Conservation (phyloP, 2,113 vertebrate genomes). For the Stictonetta naevosa region DNA sequence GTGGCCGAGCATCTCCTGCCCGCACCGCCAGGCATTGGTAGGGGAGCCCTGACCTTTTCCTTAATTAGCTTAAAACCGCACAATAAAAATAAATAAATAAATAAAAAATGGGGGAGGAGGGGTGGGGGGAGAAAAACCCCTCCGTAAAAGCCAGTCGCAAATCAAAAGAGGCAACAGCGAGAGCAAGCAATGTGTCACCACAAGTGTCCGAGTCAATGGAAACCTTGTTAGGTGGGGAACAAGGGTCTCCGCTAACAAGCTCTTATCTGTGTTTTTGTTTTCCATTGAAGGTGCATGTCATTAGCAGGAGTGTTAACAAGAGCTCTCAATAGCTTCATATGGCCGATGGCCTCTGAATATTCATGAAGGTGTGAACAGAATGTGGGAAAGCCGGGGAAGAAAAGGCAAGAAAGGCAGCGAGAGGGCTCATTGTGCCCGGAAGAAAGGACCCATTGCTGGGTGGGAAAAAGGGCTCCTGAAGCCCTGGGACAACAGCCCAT, state of each 20-base stretch:
- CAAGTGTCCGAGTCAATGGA: conserved; percentile 69
- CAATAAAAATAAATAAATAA: not conserved
- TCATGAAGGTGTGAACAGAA: conserved; percentile 72
- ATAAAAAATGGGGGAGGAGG: not conserved
- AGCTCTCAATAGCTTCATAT: conserved; percentile 66
- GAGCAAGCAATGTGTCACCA: conserved; percentile 69
- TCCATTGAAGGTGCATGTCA: conserved; percentile 66
- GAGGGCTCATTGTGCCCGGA: conserved; percentile 38
- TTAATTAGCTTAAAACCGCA: conserved; percentile 65
- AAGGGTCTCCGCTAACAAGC: conserved; percentile 63
- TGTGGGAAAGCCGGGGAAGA: conserved; percentile 69
- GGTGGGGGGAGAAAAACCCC: not conserved
- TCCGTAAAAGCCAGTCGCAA: conserved; percentile 26
- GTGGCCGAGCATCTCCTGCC: not conserved
- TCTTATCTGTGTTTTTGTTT: conserved; percentile 73
- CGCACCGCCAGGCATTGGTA: not conserved
- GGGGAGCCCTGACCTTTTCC: conserved; percentile 25
- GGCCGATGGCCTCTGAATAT: conserved; percentile 69
- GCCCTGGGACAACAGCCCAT: conserved; percentile 26
- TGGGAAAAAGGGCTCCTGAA: conserved; percentile 53
- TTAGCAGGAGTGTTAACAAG: conserved; percentile 73
- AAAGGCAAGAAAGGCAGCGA: conserved; percentile 44
- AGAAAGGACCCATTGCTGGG: conserved; percentile 30
- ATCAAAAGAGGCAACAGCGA: conserved; percentile 63
- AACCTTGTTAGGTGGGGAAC: conserved; percentile 71